A percentile compares a stretch with the other conserved stretches of the same genome.
Evolutionary conservation across 2,888 invertebrate genomes (phyloP).

Genomic region (Trachelus stipa): DNA sequence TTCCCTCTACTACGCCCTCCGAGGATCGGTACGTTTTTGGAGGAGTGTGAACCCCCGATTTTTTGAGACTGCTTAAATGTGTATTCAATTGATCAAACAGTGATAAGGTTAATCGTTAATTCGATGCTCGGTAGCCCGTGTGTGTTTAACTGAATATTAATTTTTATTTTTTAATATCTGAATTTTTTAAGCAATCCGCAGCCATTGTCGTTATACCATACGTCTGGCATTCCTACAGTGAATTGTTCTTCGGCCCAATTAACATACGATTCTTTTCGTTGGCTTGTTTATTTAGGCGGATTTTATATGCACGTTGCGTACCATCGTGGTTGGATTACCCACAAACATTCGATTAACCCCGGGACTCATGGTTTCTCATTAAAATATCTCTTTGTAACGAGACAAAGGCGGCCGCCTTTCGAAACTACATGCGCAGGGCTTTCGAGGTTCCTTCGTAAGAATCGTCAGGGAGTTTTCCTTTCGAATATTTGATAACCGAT

Average conservation of each 20-base stretch:
- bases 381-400: conserved; percentile 40
- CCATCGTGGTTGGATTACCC: conserved; percentile 27
- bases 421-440: conserved; percentile 1
- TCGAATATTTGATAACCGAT: neutral
- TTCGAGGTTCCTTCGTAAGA: neutral
- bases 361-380: conserved; percentile 19
- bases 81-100: neutral
- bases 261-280: neutral
- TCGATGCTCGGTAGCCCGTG: neutral
- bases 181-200: neutral
- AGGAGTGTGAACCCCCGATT: neutral
- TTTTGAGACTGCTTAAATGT: neutral
- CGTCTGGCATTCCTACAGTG: neutral
- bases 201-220: neutral
- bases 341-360: conserved; percentile 48
- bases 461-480: neutral
- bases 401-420: conserved; percentile 38
- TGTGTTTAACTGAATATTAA: neutral
- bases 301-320: conserved; percentile 15
- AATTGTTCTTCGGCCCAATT: neutral
- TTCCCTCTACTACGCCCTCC: no score
- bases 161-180: neutral
- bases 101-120: neutral
- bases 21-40: neutral
- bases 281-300: neutral